These are phyloP conservation scores for Pelosia muscerda DNA, from an alignment of 2,888 invertebrate species.

Conservation along the genomic window DNA sequence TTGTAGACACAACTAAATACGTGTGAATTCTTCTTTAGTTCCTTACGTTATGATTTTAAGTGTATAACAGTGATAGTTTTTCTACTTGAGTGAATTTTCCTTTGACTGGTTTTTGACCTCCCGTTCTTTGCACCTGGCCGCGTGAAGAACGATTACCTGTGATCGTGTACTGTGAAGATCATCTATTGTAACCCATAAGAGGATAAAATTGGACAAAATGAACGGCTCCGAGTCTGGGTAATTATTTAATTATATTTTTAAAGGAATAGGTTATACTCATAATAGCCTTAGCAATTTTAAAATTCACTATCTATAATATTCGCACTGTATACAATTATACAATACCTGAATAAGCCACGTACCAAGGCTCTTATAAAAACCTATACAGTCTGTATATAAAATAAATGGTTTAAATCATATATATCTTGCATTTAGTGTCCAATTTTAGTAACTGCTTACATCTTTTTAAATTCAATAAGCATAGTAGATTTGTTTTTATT, in stretches of 20 bases:
- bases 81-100: slow-evolving; percentile 63
- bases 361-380: too few species aligned
- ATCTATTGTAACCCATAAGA: slow-evolving; percentile 56
- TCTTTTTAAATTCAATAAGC: not conserved
- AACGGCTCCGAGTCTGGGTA: slow-evolving; percentile 94
- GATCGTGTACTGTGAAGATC: slow-evolving; percentile 60
- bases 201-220: slow-evolving; percentile 82
- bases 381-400: too few species aligned
- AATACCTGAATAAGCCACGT: not conserved
- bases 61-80: slow-evolving; percentile 71
- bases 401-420: too few species aligned
- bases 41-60: slow-evolving; percentile 72
- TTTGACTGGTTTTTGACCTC: slow-evolving; percentile 62
- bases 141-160: slow-evolving; percentile 63
- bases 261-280: slow-evolving; percentile 28
- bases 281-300: not conserved
- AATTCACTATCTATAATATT: too few species aligned
- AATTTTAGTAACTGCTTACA: not conserved
- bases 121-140: slow-evolving; percentile 67
- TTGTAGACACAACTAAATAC: slow-evolving; percentile 67
- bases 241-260: slow-evolving; percentile 64
- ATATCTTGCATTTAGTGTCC: not conserved
- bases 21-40: slow-evolving; percentile 72
- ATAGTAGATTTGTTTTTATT: not conserved
- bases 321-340: not conserved